Percentiles rank a stretch among this genome's conserved stretches.
Evolutionary conservation across 2,797 vertebrate species (phyloP).

Genomic region (Peromyscus aztecus): DNA sequence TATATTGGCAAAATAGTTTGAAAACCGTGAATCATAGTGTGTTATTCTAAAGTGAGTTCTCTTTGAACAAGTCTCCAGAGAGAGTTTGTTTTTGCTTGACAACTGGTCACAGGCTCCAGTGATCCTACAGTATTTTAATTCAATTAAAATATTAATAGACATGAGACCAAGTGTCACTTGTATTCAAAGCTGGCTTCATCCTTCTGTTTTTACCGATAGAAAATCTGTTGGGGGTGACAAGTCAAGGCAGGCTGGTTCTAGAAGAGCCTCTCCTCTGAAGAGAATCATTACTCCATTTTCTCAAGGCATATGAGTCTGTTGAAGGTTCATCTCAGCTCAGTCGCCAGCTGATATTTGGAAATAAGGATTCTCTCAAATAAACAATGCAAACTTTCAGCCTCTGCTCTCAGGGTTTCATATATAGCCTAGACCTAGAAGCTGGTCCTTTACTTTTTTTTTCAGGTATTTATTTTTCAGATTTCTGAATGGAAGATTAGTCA

Average conservation of each 20-base stretch:
- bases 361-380: background rate
- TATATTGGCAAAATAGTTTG: background rate
- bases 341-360: background rate
- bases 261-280: background rate
- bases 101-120: background rate
- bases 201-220: background rate
- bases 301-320: accelerated
- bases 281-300: accelerated
- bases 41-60: background rate
- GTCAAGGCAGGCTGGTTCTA: background rate
- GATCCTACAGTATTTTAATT: background rate
- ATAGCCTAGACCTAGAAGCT: background rate
- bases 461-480: background rate
- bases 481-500: background rate
- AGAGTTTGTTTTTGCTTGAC: background rate
- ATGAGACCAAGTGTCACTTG: background rate
- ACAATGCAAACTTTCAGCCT: background rate
- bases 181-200: background rate
- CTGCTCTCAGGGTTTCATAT: accelerated
- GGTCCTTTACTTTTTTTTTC: background rate
- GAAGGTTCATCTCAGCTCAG: background rate
- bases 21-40: background rate
- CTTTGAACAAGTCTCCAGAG: background rate
- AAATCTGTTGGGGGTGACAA: background rate
- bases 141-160: background rate